Conservation (phyloP, 1,140 invertebrate species). For the Dinothrombium tinctorium region DNA sequence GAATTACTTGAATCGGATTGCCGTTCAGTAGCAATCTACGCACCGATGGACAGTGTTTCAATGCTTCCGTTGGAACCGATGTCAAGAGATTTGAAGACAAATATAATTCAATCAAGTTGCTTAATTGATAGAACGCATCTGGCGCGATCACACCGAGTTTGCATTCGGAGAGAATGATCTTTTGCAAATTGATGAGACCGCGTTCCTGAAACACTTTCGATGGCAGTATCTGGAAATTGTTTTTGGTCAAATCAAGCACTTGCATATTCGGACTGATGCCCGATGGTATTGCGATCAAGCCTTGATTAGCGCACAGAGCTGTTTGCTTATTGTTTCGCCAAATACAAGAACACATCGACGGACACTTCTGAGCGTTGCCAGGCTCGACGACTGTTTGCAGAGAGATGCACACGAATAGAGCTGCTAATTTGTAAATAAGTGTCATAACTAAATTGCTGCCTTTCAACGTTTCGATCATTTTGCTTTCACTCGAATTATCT, state of each 20-base stretch:
- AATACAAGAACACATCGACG: slow-evolving; percentile 42
- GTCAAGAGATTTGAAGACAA: slow-evolving; percentile 42
- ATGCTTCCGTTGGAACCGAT: slow-evolving; percentile 39
- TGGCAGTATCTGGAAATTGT: slow-evolving; percentile 54
- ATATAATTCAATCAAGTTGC: slow-evolving; percentile 39
- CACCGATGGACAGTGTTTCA: slow-evolving; percentile 40
- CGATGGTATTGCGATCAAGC: slow-evolving; percentile 51
- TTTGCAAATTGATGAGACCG: slow-evolving; percentile 59
- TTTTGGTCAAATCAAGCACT: slow-evolving; percentile 61
- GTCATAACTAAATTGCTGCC: no score
- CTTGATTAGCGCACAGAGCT: slow-evolving; percentile 57
- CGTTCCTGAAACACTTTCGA: slow-evolving; percentile 51
- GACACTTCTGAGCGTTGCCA: neutral
- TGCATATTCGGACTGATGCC: slow-evolving; percentile 60
- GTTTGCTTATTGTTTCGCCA: slow-evolving; percentile 77
- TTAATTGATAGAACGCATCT: slow-evolving; percentile 17
- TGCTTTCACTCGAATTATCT: no score
- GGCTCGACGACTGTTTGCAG: neutral
- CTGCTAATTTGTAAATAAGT: no score
- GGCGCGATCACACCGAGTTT: slow-evolving; percentile 58
- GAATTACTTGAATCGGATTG: slow-evolving; percentile 42
- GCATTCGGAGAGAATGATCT: slow-evolving; percentile 54
- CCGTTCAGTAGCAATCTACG: slow-evolving; percentile 41
- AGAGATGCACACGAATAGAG: no score
- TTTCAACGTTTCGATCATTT: no score